These are phyloP conservation scores for Rhabdomys pumilio DNA, from an alignment of 2,797 vertebrate species.

Conservation along the genomic window DNA sequence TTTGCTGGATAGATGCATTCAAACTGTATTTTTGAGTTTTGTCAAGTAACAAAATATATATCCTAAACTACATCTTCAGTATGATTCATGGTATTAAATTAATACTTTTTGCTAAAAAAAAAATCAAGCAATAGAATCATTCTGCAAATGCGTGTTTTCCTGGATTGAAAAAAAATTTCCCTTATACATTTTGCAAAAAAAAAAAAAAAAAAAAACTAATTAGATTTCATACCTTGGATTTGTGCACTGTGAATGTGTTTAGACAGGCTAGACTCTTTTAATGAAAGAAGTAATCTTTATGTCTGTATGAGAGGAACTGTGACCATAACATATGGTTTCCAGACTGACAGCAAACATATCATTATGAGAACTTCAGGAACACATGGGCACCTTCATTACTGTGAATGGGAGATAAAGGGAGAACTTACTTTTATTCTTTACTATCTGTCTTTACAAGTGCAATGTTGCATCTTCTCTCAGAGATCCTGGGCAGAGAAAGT, in stretches of 20 bases:
- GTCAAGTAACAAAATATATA: constrained; percentile 13
- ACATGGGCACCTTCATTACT: neutral
- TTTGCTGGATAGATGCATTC: neutral
- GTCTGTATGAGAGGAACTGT: neutral
- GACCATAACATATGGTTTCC: neutral
- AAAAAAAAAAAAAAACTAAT: neutral
- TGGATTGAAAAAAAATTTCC: neutral
- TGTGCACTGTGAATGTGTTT: neutral
- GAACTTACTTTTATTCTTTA: neutral
- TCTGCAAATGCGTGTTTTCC: neutral
- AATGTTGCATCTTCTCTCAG: neutral
- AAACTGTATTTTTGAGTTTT: neutral
- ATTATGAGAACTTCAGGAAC: neutral
- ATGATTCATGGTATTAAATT: neutral
- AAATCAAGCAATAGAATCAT: neutral
- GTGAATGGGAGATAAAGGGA: neutral
- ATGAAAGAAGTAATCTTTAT: neutral
- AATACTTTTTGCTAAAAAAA: neutral
- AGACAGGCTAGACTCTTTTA: neutral
- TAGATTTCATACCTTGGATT: neutral
- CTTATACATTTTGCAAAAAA: neutral
- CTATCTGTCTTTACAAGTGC: neutral
- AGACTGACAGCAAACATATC: neutral
- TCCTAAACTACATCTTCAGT: neutral
- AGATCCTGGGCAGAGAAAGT: neutral